Base-by-base conservation (phyloP, 2,113 vertebrate genomes). In the Anoplopoma fimbria region DNA sequence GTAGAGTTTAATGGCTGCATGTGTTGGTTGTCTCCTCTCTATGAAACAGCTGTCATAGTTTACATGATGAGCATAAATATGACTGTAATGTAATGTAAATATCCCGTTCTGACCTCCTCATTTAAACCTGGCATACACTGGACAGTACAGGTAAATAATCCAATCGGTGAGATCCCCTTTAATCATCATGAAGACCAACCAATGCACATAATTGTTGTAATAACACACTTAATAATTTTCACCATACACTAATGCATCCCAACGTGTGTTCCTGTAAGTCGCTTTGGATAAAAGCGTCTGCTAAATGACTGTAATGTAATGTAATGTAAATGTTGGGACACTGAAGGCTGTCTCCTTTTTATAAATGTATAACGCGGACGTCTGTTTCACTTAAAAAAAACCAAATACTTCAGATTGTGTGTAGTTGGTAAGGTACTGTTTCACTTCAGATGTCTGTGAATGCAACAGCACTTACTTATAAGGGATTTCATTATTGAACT, bases 381-480 rank as follows among this genome's bases (percentile, higher is more conserved):
- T 49, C 19, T 21, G 19, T 51, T 51, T 51, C 17, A 15, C n/a
- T 10, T 31, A 9, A n/a, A 14, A 15, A 29, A 10, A 23, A 47
- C 4, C 6, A 10, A 38, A 27, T 12, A n/a, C 40, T 9, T 69
- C 21, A 21, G 53, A 4, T 29, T 36, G 8, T 6, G 12, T 14
- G 6, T n/a, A n/a, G 6, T 31, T 55, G 40, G 4, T 60, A 3
- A 2, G 4, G 2, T 21, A 1, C 2, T 10, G 2, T 29, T 6
- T 25, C 9, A 23, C 17, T 8, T 38, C 3, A 9, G 5, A 38
- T 53, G 3, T 10, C 27, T 27, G n/a, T 21, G 8, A 57, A 42
- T 17, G 29, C 19, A 4, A 7, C 14, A 21, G 29, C 0, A 4
- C 5, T n/a, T 2, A 31, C 4, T 13, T 36, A 0, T 4, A 3